phyloP scores from a whole-genome alignment of 2,797 vertebrate genomes.

The Xyrichtys novacula region DNA sequence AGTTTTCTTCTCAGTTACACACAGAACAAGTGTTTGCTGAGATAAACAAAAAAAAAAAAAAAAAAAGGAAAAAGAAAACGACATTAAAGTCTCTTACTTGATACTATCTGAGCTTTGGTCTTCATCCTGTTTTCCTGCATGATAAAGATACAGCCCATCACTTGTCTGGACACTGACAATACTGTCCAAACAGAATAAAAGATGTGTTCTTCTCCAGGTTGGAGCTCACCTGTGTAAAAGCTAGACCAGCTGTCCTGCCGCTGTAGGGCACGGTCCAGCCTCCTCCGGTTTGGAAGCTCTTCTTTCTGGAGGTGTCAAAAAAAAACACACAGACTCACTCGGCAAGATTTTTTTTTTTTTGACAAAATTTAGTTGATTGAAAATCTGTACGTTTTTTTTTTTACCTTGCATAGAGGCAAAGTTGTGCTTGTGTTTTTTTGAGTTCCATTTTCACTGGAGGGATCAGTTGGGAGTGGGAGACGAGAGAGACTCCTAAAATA shows the following conservation, averaged over 20 bases:
- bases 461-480: conserved; percentile 68
- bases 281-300: conserved; percentile 63
- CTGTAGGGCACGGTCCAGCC: conserved; percentile 68
- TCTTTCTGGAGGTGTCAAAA: conserved; percentile 71
- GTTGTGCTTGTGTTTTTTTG: conserved; percentile 71
- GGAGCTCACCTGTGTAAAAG: conserved; percentile 71
- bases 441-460: conserved; percentile 47
- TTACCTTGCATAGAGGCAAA: conserved; percentile 78
- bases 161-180: not conserved
- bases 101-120: conserved; percentile 68
- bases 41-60: not conserved
- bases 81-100: conserved; percentile 58
- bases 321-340: conserved; percentile 1
- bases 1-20: not conserved
- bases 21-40: not conserved
- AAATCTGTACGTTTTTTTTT: not conserved
- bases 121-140: conserved; percentile 78
- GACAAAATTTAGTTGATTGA: not conserved
- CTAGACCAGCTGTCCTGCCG: conserved; percentile 85
- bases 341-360: not conserved
- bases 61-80: no score
- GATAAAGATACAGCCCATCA: conserved; percentile 34
- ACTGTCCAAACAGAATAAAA: not conserved
- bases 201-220: not conserved
- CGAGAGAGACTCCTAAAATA: conserved; percentile 81